A percentile compares a stretch with the other conserved stretches of the same genome.
phyloP scores from a whole-genome alignment of 2,113 vertebrate species.

The Platysternon megacephalum region DNA sequence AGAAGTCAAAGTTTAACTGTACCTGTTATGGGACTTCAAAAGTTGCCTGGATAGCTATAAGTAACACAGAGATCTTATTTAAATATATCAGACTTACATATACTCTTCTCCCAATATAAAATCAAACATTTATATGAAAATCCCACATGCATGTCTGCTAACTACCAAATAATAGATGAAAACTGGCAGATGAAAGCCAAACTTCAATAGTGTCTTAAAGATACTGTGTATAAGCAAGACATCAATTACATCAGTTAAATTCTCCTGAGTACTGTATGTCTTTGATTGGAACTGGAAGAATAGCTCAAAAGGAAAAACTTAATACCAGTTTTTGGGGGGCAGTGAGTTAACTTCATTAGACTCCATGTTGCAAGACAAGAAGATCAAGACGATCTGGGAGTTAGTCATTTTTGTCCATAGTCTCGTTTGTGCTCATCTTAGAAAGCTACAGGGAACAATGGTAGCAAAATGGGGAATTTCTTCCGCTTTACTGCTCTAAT shows the following conservation, averaged over 20 bases:
- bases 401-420: background rate
- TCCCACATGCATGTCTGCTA: conserved; percentile 18
- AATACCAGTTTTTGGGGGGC: background rate
- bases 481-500: no score
- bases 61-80: background rate
- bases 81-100: background rate
- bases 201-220: conserved; percentile 8
- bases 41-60: background rate
- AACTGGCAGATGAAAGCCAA: conserved; percentile 64
- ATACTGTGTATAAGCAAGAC: background rate
- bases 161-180: conserved; percentile 69
- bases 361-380: background rate
- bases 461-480: background rate
- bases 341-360: conserved; percentile 35
- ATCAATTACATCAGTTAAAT: conserved; percentile 10
- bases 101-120: conserved; percentile 29
- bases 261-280: background rate
- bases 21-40: background rate
- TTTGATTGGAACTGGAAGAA: conserved; percentile 44
- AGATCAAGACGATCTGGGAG: background rate
- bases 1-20: background rate
- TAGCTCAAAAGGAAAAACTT: background rate
- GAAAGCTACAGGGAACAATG: background rate
- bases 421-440: background rate
- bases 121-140: conserved; percentile 66